Evolutionary conservation across 1,140 invertebrate species (phyloP), one percentile per base, ranked within the genome.

Genomic region (Zaprionus ornatus): DNA sequence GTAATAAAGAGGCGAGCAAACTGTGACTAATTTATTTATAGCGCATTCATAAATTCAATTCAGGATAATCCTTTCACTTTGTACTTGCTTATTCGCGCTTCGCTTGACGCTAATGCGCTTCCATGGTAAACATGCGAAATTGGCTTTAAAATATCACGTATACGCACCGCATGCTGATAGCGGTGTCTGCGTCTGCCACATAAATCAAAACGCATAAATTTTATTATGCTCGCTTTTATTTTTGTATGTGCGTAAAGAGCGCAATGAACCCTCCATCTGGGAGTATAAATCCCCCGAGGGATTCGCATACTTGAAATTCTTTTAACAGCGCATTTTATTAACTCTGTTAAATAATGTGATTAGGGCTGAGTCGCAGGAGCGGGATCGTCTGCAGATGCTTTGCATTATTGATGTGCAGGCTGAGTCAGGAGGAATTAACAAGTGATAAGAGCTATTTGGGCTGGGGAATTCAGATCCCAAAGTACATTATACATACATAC

Each of bases 291-390:
- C 74, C 64, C 55, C 35, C 32, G 57, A 55, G 40, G 27, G 61
- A 71, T 60, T 73, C 61, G 65, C 62, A 80, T 70, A 77, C 68
- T 79, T 76, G 48, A 54, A n/a, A 55, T 42, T 57, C 70, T 75
- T 78, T 85, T 85, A 85, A 85, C 63, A 69, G 61, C 54, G 27
- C 66, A 79, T 79, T 85, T 85, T 78, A 81, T 85, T 78, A 85
- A 79, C 82, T 85, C 21, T 32, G 50, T 74, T 77, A 80, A 83
- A 74, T 68, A 77, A 59, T 85, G 72, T 65, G 67, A 66, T 68
- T 68, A 55, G 64, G 64, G 48, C 54, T 72, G 13, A 1, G 10
- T n/a, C n/a, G 40, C 15, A 40, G 15, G 37, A 40, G 37, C 13
- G 37, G 15, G 0, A 6, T 7, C 6, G n/a, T n/a, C n/a, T 17